Evolutionary conservation across 2,888 invertebrate species (phyloP), one percentile per base, ranked within the genome.

Genomic region (Baronia brevicornis): DNA sequence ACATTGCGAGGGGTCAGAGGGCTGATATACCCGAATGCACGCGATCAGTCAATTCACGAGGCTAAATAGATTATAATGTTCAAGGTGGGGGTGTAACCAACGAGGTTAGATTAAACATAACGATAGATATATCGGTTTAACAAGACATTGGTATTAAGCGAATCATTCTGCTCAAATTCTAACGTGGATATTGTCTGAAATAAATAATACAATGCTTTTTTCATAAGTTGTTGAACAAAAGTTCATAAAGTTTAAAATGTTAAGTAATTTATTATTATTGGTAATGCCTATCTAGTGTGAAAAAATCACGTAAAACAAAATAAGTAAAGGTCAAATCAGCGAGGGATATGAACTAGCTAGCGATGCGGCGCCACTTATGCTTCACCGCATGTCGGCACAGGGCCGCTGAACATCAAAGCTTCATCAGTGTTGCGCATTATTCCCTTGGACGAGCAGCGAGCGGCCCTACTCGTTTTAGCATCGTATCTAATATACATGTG

Each of bases 11-110:
- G 60, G 62, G 59, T 58, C 60, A 51, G 44, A 37, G 40, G 25
- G 48, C 54, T 54, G 56, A 48, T 51, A 41, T 42, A 38, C 39
- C 44, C 42, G 44, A 48, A 45, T 48, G 55, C 75, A 75, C 75
- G 75, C 75, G 60, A 75, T 53, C 60, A 47, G 46, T 56, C 54
- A 57, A 63, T 73, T 69, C 62, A 54, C 51, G 58, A 61, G 66
- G 64, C 48, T 57, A 43, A 32, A 21, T 27, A n/a, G 33, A 28
- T 36, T 23, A 33, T 39, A 38, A 15, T 26, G 21, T 26, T 28
- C 41, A 38, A 39, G 43, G 35, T 38, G 28, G 28, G 26, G 25
- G 36, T 38, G 30, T 23, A 19, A 28, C 26, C n/a, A n/a, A 22
- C 37, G 39, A 45, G 44, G 41, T 23, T 27, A 44, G 44, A 48